phyloP scores from a whole-genome alignment of 1,140 invertebrate genomes.

The Drosophila teissieri region DNA sequence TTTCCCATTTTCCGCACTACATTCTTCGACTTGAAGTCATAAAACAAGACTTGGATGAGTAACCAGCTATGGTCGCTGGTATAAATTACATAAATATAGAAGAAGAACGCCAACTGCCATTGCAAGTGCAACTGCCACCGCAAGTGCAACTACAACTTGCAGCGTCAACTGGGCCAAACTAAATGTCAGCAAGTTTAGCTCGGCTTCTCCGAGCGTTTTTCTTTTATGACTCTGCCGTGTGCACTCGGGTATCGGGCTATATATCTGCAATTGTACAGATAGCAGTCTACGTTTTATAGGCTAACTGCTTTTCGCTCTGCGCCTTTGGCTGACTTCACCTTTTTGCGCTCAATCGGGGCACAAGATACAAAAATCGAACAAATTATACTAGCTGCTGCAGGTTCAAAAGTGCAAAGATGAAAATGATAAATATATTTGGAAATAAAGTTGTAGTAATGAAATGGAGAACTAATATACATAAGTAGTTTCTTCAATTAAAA shows the following conservation, averaged over 20 bases:
- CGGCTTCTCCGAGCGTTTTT: conserved; percentile 29
- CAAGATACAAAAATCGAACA: conserved; percentile 15
- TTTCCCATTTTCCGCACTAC: conserved; percentile 11
- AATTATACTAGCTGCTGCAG: conserved; percentile 1
- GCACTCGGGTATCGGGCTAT: conserved; percentile 23
- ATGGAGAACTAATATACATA: neutral
- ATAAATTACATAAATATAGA: conserved; percentile 43
- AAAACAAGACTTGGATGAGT: conserved; percentile 29
- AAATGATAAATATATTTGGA: neutral
- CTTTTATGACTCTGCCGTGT: conserved; percentile 50
- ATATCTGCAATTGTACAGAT: conserved; percentile 28
- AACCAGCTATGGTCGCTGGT: conserved; percentile 6
- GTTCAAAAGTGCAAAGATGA: neutral
- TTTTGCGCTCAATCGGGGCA: conserved; percentile 64
- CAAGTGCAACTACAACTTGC: conserved; percentile 35
- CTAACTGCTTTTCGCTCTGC: conserved; percentile 63
- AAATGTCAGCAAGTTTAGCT: conserved; percentile 73
- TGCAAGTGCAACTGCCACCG: conserved; percentile 7
- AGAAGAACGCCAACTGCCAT: conserved; percentile 28
- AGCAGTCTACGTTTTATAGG: conserved; percentile 60
- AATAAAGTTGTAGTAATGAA: neutral
- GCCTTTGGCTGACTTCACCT: conserved; percentile 75
- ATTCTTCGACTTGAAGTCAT: conserved; percentile 27
- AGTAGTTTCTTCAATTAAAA: neutral
- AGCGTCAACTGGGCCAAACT: conserved; percentile 62